phyloP scores from a whole-genome alignment of 2,888 invertebrate species.

The Drosophila greeni region DNA sequence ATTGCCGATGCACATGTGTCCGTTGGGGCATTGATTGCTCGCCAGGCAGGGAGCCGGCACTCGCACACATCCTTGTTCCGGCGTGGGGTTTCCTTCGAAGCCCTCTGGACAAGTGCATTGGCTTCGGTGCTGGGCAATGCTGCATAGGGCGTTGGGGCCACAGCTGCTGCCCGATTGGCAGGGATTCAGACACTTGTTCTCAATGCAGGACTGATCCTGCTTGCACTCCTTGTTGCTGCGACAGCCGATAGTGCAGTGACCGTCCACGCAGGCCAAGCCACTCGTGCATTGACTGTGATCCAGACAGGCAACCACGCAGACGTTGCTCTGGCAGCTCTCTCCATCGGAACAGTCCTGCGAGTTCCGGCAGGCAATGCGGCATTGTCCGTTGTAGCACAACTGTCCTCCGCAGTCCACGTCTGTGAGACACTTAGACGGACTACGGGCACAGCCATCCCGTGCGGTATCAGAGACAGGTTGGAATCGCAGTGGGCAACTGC shows the following conservation, averaged over 20 bases:
- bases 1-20: conserved; percentile 87
- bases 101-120: conserved; percentile 90
- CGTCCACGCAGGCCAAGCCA: conserved; percentile 89
- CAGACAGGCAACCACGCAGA: conserved; percentile 88
- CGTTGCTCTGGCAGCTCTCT: conserved; percentile 87
- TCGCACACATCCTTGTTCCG: conserved; percentile 93
- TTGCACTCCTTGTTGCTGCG: conserved; percentile 90
- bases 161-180: conserved; percentile 87
- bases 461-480: conserved; percentile 83
- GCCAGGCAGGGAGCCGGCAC: conserved; percentile 85
- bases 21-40: conserved; percentile 86
- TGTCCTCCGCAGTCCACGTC: conserved; percentile 89
- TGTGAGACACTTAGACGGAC: conserved; percentile 82
- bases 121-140: conserved; percentile 85
- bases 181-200: conserved; percentile 91
- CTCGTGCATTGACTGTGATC: conserved; percentile 89
- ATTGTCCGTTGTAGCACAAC: conserved; percentile 89
- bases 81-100: conserved; percentile 91
- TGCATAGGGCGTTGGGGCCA: conserved; percentile 91
- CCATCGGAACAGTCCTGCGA: conserved; percentile 88
- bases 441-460: conserved; percentile 86
- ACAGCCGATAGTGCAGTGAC: conserved; percentile 90
- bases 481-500: conserved; percentile 88
- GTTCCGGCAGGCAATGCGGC: conserved; percentile 88
- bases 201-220: conserved; percentile 87